These are phyloP conservation scores for Octopus sinensis DNA, from an alignment of 1,140 invertebrate species.

Conservation along the genomic window DNA sequence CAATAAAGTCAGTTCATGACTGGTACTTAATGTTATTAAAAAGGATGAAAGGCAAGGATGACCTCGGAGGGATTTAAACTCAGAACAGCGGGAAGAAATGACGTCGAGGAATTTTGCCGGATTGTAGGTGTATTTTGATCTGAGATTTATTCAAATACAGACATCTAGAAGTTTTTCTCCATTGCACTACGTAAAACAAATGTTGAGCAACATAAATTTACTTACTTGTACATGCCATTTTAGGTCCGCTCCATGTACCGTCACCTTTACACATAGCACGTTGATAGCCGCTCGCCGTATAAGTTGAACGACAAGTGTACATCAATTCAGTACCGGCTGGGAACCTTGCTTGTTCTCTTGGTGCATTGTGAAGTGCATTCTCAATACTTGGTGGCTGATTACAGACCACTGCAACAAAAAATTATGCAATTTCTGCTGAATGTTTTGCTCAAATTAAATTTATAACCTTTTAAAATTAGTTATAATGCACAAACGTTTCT, in stretches of 20 bases:
- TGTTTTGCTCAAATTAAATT: too few species aligned
- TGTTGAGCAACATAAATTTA: constrained; percentile 33
- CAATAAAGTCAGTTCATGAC: too few species aligned
- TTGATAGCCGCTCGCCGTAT: constrained; percentile 78
- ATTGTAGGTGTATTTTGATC: too few species aligned
- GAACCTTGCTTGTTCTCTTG: constrained; percentile 51
- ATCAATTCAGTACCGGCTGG: constrained; percentile 69
- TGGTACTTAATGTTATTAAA: too few species aligned
- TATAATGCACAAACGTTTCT: too few species aligned
- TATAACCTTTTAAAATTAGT: too few species aligned
- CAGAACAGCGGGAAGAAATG: too few species aligned
- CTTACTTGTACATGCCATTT: constrained; percentile 90
- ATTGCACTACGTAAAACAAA: not conserved
- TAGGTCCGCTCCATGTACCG: constrained; percentile 88
- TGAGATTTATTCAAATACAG: too few species aligned
- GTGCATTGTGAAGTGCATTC: constrained; percentile 32
- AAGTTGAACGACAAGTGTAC: constrained; percentile 88
- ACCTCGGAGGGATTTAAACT: too few species aligned
- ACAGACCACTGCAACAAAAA: constrained; percentile 31
- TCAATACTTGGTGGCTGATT: constrained; percentile 30
- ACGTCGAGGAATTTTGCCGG: too few species aligned
- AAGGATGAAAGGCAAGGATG: too few species aligned
- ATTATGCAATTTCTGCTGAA: not conserved
- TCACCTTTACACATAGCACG: constrained; percentile 83
- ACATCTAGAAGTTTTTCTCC: too few species aligned